A percentile compares a stretch with the other conserved stretches of the same genome.
phyloP scores from a whole-genome alignment of 1,140 invertebrate species.

The Atopsyche davidsoni region DNA sequence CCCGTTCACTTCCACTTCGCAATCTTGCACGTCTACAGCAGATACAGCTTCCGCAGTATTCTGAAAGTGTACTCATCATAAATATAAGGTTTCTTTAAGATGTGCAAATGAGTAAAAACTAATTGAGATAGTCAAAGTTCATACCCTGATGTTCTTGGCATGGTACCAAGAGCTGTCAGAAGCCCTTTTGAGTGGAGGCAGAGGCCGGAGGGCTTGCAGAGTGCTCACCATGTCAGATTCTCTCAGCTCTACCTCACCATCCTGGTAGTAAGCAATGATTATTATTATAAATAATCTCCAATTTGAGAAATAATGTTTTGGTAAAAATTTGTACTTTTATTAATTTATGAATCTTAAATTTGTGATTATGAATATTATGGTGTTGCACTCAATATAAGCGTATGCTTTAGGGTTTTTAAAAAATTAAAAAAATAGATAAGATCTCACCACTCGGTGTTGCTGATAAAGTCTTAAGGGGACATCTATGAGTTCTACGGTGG shows the following conservation, averaged over 20 bases:
- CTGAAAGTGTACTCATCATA: conserved; percentile 10
- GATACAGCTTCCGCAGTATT: conserved; percentile 12
- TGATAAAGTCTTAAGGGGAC: too few relatives aligned
- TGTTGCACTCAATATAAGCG: too few relatives aligned
- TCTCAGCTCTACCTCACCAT: conserved; percentile 20
- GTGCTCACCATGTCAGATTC: conserved; percentile 12
- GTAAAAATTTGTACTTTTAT: too few relatives aligned
- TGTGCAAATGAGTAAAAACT: neutral
- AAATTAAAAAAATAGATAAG: too few relatives aligned
- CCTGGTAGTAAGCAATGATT: too few relatives aligned
- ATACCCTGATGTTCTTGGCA: conserved; percentile 18
- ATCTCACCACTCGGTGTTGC: too few relatives aligned
- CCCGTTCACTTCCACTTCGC: conserved; percentile 35
- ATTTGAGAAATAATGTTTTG: too few relatives aligned
- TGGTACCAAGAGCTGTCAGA: conserved; percentile 26
- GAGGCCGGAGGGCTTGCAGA: conserved; percentile 24
- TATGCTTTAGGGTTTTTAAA: too few relatives aligned
- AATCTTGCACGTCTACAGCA: conserved; percentile 27
- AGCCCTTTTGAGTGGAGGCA: conserved; percentile 36
- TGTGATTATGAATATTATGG: too few relatives aligned
- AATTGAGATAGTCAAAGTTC: neutral
- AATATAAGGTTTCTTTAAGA: conserved; percentile 5
- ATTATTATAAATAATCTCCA: too few relatives aligned
- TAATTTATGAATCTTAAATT: too few relatives aligned
- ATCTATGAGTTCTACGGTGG: too few relatives aligned